phyloP scores from a whole-genome alignment of 2,888 invertebrate genomes.

The Pseudeuparius sepicola region DNA sequence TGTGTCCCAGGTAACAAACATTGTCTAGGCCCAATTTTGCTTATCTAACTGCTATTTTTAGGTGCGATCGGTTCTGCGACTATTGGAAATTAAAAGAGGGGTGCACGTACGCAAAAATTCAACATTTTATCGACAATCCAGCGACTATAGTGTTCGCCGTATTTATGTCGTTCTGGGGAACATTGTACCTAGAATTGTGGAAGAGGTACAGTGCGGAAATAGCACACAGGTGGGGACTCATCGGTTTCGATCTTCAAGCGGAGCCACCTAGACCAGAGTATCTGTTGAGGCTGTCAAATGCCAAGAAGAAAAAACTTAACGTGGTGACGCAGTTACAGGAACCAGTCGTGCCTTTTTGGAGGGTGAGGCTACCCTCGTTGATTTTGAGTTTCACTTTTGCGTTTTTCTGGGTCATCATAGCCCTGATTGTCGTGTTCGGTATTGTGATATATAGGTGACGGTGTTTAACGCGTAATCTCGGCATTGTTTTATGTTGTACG shows the following conservation, averaged over 20 bases:
- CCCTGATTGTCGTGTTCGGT: slow-evolving; percentile 58
- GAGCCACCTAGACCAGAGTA: slow-evolving; percentile 74
- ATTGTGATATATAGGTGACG: slow-evolving; percentile 70
- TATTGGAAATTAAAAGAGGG: slow-evolving; percentile 64
- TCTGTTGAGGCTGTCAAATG: slow-evolving; percentile 47
- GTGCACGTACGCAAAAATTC: slow-evolving; percentile 60
- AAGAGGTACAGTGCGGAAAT: slow-evolving; percentile 68
- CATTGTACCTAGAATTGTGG: slow-evolving; percentile 74
- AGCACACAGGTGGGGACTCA: slow-evolving; percentile 74
- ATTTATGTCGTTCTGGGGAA: slow-evolving; percentile 76
- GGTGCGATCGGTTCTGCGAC: slow-evolving; percentile 64
- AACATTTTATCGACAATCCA: slow-evolving; percentile 76
- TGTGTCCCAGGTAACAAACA: slow-evolving; percentile 85
- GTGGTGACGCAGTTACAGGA: slow-evolving; percentile 51
- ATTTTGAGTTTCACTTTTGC: slow-evolving; percentile 61
- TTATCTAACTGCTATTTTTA: too few species aligned
- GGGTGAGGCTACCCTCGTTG: slow-evolving; percentile 58
- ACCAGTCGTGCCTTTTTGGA: slow-evolving; percentile 70
- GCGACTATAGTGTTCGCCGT: slow-evolving; percentile 68
- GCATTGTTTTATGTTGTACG: too few species aligned
- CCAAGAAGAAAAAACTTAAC: slow-evolving; percentile 45
- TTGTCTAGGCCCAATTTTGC: too few species aligned
- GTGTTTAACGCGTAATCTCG: too few species aligned
- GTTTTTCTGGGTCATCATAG: slow-evolving; percentile 48
- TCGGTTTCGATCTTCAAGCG: slow-evolving; percentile 59